A percentile compares a stretch with the other conserved stretches of the same genome.
phyloP scores from a whole-genome alignment of 2,797 vertebrate genomes.

The Tympanoctomys barrerae region DNA sequence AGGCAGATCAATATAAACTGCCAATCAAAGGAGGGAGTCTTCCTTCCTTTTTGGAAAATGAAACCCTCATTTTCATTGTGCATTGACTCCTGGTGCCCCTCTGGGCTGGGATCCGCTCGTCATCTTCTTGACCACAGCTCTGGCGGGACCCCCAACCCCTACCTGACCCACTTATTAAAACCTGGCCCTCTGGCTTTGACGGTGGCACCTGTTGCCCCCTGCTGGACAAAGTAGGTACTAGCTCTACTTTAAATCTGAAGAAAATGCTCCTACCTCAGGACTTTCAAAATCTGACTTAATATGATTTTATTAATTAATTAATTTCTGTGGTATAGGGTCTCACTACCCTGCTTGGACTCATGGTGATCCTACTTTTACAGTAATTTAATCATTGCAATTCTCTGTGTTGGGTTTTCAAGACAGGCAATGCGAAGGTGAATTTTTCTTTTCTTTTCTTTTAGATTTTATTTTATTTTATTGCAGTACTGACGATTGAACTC shows the following conservation, averaged over 20 bases:
- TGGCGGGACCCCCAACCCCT: rapidly evolving
- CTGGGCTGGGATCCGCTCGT: rapidly evolving
- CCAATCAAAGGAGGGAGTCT: not conserved
- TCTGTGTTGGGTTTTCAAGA: conserved; percentile 3
- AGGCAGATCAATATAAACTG: not conserved
- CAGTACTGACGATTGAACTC: no score
- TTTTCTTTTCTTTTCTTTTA: not conserved
- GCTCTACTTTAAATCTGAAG: not conserved
- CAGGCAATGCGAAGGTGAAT: not conserved
- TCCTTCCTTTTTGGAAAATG: not conserved
- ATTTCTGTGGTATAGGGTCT: no score
- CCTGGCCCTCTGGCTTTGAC: not conserved
- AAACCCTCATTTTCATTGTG: not conserved
- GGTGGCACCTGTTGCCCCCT: conserved; percentile 64
- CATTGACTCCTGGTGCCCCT: no score
- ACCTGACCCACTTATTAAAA: not conserved
- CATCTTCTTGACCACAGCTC: rapidly evolving
- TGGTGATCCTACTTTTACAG: not conserved
- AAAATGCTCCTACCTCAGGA: not conserved
- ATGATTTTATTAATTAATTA: no score
- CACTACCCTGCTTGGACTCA: no score
- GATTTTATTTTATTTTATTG: no score
- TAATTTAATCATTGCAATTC: not conserved
- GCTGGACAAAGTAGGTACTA: conserved; percentile 46
- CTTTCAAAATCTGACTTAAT: not conserved